These are phyloP conservation scores for Otis tarda DNA, from an alignment of 2,113 vertebrate genomes.

Conservation along the genomic window DNA sequence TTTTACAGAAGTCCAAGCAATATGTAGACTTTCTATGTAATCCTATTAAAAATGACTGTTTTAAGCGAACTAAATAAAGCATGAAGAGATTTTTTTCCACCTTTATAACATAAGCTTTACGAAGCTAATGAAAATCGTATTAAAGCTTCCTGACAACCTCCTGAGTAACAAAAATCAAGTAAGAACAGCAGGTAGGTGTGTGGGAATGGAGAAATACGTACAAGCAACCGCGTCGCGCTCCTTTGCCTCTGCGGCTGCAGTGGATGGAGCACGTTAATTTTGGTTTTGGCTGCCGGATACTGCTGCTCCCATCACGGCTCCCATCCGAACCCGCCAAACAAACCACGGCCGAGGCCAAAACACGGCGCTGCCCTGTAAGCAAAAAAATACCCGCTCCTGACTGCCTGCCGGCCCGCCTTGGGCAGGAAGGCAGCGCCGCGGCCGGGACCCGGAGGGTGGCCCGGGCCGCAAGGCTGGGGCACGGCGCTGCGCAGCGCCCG, in stretches of 20 bases:
- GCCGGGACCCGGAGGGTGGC: no score
- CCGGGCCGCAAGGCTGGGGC: not conserved
- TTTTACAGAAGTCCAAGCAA: not conserved
- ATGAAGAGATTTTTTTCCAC: not conserved
- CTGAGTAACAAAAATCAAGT: not conserved
- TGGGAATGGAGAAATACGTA: slow-evolving; percentile 21
- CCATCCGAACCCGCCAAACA: not conserved
- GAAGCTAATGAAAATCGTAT: not conserved
- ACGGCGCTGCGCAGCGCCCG: not conserved
- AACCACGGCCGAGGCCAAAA: not conserved
- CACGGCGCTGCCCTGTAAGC: not conserved
- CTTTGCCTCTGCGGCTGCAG: not conserved
- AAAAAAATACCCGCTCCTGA: not conserved
- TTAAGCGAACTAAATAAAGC: not conserved
- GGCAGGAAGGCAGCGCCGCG: not conserved
- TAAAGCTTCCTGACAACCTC: not conserved
- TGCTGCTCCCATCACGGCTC: not conserved
- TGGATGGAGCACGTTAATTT: not conserved
- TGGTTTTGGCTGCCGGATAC: not conserved
- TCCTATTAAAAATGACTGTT: not conserved
- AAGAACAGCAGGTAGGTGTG: not conserved
- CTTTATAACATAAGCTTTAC: not conserved
- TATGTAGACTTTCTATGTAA: not conserved
- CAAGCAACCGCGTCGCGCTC: slow-evolving; percentile 15
- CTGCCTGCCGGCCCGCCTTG: not conserved